phyloP scores from a whole-genome alignment of 2,797 vertebrate species.

The Selene dorsalis region DNA sequence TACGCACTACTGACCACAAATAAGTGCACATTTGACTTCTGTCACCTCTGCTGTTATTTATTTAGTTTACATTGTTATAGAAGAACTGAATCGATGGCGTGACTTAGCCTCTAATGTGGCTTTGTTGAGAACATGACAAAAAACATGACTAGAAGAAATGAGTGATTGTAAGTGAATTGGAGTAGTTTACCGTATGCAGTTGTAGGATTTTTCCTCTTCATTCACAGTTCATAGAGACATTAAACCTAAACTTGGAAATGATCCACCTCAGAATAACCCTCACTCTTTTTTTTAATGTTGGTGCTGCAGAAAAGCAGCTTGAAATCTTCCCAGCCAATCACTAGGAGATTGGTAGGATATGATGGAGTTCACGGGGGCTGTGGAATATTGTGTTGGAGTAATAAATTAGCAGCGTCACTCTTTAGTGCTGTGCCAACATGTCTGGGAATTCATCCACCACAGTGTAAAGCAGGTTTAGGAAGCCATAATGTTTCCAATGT shows the following conservation, averaged over 20 bases:
- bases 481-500: constrained; percentile 10
- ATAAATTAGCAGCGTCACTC: constrained; percentile 57
- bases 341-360: constrained; percentile 43
- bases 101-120: neutral
- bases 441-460: constrained; percentile 45
- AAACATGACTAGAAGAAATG: too few relatives aligned
- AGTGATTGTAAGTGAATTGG: too few relatives aligned
- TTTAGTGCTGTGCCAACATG: constrained; percentile 38
- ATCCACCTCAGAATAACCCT: too few relatives aligned
- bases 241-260: constrained; percentile 1
- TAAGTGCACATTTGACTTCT: too few relatives aligned
- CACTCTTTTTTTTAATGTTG: constrained; percentile 1
- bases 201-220: neutral
- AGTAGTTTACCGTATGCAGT: too few relatives aligned
- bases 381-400: constrained; percentile 48
- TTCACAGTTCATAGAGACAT: neutral
- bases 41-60: too few relatives aligned
- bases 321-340: constrained; percentile 1
- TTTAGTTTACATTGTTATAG: too few relatives aligned
- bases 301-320: constrained; percentile 27
- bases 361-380: constrained; percentile 57
- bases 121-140: too few relatives aligned
- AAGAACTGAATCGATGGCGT: neutral
- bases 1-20: too few relatives aligned
- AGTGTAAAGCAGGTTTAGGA: constrained; percentile 24